Conservation (phyloP, 2,113 vertebrate species). For the Lycocorax pyrrhopterus region DNA sequence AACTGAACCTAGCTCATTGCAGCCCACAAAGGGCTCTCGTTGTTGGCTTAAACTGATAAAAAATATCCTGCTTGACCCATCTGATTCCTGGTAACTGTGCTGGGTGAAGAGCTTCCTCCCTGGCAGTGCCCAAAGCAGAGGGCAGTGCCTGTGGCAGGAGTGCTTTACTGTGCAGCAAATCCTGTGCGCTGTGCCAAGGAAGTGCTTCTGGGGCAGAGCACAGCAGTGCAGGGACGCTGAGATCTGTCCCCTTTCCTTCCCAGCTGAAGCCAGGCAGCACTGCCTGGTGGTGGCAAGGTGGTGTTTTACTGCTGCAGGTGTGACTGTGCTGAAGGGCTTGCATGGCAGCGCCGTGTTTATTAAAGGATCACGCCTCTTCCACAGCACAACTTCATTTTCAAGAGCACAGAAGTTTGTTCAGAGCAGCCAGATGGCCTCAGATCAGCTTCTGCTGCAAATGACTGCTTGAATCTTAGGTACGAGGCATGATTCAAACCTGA, state of each 20-base stretch:
- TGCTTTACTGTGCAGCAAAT: not conserved
- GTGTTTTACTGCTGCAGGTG: not conserved
- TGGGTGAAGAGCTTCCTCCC: not conserved
- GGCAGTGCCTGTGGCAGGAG: not conserved
- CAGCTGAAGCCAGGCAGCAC: not conserved
- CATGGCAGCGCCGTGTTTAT: not conserved
- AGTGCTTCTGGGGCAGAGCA: not conserved
- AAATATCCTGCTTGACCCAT: not conserved
- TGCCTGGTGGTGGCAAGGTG: not conserved
- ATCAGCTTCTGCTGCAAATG: conserved; percentile 21
- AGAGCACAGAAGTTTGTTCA: not conserved
- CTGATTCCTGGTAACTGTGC: not conserved
- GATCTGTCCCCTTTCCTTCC: not conserved
- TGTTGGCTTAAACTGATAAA: not conserved
- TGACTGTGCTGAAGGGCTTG: not conserved
- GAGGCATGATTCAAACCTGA: conserved; percentile 30
- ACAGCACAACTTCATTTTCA: not conserved
- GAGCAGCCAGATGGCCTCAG: conserved; percentile 43
- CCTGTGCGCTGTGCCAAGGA: not conserved
- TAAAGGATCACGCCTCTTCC: not conserved
- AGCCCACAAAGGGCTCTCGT: not conserved
- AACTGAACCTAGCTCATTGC: not conserved
- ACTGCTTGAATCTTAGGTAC: not conserved
- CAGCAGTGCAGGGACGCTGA: rapidly evolving
- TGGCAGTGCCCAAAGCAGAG: not conserved